phyloP scores from a whole-genome alignment of 2,113 vertebrate genomes.

The Sialia sialis region DNA sequence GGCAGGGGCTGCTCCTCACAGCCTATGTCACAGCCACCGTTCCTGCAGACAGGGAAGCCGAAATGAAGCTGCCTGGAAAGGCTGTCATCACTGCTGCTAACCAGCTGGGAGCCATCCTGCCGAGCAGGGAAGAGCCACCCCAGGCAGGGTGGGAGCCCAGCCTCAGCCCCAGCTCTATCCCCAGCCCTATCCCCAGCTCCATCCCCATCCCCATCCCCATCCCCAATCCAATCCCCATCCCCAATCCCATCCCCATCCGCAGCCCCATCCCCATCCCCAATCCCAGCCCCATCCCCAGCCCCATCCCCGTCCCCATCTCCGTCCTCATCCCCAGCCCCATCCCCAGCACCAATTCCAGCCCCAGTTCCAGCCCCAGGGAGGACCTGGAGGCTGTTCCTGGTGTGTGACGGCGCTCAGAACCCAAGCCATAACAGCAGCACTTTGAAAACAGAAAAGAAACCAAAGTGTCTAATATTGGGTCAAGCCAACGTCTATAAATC shows the following conservation, averaged over 20 bases:
- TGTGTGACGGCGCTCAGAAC: conserved; percentile 52
- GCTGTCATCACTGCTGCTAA: conserved; percentile 3
- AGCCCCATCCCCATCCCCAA: no score
- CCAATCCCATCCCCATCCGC: no score
- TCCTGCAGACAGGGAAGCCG: background rate
- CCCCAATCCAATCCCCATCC: no score
- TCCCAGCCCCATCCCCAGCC: no score
- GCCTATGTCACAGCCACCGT: background rate
- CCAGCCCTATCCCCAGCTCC: no score
- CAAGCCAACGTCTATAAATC: conserved; percentile 76
- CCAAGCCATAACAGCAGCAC: conserved; percentile 72
- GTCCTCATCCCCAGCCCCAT: background rate
- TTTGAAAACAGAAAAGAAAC: conserved; percentile 64
- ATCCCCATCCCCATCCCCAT: no score
- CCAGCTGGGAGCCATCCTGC: background rate
- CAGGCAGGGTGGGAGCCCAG: background rate
- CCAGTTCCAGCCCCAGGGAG: background rate
- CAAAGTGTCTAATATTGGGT: conserved; percentile 67
- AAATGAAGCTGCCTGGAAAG: conserved; percentile 31
- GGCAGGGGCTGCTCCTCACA: background rate
- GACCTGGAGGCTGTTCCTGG: conserved; percentile 12
- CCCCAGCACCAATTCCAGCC: no score
- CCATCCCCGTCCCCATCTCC: no score
- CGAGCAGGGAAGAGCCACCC: background rate
- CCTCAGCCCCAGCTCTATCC: background rate